phyloP scores from a whole-genome alignment of 2,888 invertebrate species.

The Cryptocheilus praepositus region DNA sequence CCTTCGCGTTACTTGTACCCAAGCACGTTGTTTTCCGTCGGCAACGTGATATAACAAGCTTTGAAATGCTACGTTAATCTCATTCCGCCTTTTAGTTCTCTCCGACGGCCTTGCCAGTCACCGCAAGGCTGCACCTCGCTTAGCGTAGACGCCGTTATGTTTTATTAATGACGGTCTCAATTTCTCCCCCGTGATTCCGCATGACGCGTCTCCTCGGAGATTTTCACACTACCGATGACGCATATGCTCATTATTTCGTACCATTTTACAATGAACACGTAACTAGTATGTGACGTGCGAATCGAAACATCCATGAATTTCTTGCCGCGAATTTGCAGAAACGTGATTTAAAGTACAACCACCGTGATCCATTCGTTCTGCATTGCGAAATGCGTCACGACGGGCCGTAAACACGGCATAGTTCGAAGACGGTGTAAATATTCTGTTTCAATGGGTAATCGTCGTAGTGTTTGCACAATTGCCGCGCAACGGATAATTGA shows the following conservation, averaged over 20 bases:
- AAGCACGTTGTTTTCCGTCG: background rate
- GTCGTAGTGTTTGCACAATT: conserved; percentile 34
- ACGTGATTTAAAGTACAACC: no score
- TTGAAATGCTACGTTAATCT: background rate
- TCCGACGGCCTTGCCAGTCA: conserved; percentile 6
- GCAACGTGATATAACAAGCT: conserved; percentile 1
- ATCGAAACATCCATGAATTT: no score
- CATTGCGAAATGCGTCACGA: no score
- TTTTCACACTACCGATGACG: background rate
- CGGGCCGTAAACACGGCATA: background rate
- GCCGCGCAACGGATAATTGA: conserved; percentile 32
- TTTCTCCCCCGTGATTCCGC: conserved; percentile 2
- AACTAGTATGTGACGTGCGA: no score
- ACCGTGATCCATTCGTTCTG: no score
- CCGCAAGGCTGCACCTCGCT: conserved; percentile 15
- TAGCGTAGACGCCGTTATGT: conserved; percentile 25
- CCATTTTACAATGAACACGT: background rate
- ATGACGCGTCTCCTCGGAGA: background rate
- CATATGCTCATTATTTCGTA: background rate
- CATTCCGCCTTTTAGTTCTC: conserved; percentile 3
- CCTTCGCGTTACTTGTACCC: background rate
- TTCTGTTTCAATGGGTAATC: conserved; percentile 12
- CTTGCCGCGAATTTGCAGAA: no score
- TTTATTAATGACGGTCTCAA: conserved; percentile 30
- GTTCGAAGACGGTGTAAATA: conserved; percentile 6